phyloP scores from a whole-genome alignment of 2,797 vertebrate genomes.

The Urocyon cinereoargenteus region DNA sequence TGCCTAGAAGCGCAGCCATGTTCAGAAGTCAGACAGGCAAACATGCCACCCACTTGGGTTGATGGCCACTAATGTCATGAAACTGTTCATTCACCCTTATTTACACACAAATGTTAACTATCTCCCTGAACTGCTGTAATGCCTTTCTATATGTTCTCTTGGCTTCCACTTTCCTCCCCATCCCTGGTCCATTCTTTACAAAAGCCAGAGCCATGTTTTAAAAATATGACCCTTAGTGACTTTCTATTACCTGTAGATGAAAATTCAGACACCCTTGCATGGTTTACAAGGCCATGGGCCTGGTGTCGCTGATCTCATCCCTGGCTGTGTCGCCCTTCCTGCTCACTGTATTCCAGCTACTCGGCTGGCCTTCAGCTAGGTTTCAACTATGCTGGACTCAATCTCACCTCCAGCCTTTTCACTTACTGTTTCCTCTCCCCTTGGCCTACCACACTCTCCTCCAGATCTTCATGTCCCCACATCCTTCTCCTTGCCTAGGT shows the following conservation, averaged over 20 bases:
- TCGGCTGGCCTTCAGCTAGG: neutral
- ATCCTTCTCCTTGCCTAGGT: neutral
- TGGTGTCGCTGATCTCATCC: neutral
- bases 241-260: neutral
- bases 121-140: neutral
- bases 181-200: neutral
- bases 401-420: neutral
- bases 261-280: neutral
- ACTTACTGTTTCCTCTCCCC: neutral
- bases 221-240: neutral
- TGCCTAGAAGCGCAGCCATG: neutral
- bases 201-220: neutral
- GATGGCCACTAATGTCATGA: neutral
- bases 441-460: neutral
- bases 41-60: neutral
- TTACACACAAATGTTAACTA: neutral
- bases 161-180: neutral
- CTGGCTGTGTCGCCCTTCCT: neutral
- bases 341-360: neutral
- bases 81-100: neutral
- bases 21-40: neutral
- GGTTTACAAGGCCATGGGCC: neutral
- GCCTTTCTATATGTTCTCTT: neutral
- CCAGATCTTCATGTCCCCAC: neutral
- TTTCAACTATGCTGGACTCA: neutral